phyloP scores from a whole-genome alignment of 2,888 invertebrate genomes.

The Terebella lapidaria region DNA sequence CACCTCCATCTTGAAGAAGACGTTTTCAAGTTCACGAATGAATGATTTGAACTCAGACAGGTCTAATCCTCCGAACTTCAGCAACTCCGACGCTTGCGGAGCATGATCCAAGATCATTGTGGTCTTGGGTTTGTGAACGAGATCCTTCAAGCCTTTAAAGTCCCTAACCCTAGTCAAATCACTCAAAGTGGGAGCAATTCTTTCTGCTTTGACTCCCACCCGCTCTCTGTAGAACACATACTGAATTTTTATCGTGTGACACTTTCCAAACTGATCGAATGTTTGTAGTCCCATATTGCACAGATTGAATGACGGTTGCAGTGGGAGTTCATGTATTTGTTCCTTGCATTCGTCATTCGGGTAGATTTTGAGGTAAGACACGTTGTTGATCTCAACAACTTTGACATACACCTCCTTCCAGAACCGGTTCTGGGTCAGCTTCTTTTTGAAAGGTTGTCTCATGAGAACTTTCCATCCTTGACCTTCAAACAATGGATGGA shows the following conservation, averaged over 20 bases:
- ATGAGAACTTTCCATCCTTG: conserved; percentile 96
- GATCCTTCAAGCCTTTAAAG: conserved; percentile 33
- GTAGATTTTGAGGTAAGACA: conserved; percentile 71
- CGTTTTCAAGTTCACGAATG: conserved; percentile 85
- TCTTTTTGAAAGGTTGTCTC: conserved; percentile 62
- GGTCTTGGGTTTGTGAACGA: conserved; percentile 51
- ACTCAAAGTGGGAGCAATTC: conserved; percentile 41
- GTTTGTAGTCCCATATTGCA: conserved; percentile 76
- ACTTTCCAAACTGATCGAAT: conserved; percentile 98
- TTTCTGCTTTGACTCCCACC: conserved; percentile 64
- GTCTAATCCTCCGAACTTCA: conserved; percentile 87
- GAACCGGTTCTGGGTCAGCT: conserved; percentile 61
- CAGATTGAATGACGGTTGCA: conserved; percentile 83
- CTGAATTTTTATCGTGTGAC: conserved; percentile 94
- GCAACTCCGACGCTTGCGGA: conserved; percentile 86
- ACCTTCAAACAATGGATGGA: conserved; percentile 72
- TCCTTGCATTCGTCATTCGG: conserved; percentile 80
- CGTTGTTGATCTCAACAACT: conserved; percentile 69
- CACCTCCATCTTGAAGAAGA: conserved; percentile 59
- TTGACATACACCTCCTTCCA: conserved; percentile 96
- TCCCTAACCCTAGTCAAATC: conserved; percentile 27
- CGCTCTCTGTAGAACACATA: conserved; percentile 97
- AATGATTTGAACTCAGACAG: conserved; percentile 89
- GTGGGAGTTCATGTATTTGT: conserved; percentile 80
- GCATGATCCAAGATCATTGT: conserved; percentile 79